Evolutionary conservation across 2,113 vertebrate genomes (phyloP).

Genomic region (Syrmaticus mikado): DNA sequence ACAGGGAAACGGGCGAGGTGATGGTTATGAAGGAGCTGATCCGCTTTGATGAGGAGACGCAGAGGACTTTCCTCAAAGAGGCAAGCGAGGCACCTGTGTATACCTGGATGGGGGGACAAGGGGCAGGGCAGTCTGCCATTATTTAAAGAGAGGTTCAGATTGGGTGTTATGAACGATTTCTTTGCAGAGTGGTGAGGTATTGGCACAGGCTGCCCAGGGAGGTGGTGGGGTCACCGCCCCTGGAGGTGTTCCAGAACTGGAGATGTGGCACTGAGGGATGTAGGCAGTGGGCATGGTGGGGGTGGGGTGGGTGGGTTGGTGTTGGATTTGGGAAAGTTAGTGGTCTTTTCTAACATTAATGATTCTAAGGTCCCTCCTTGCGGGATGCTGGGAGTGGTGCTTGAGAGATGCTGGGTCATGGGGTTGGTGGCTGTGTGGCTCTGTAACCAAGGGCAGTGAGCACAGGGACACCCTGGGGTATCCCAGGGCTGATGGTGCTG

Average conservation of each 20-base stretch:
- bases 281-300: too few relatives aligned
- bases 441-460: not conserved
- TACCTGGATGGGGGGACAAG: not conserved
- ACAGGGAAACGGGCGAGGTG: slow-evolving; percentile 94
- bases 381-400: not conserved
- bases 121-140: not conserved
- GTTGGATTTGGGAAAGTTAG: too few relatives aligned
- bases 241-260: too few relatives aligned
- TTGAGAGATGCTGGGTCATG: not conserved
- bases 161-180: too few relatives aligned
- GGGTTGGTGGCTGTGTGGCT: not conserved
- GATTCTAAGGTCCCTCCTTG: too few relatives aligned
- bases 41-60: slow-evolving; percentile 95
- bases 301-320: too few relatives aligned
- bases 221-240: too few relatives aligned
- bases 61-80: slow-evolving; percentile 96
- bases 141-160: too few relatives aligned
- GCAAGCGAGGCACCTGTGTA: slow-evolving; percentile 54
- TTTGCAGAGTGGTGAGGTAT: too few relatives aligned
- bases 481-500: not conserved
- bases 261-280: too few relatives aligned
- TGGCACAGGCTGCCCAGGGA: too few relatives aligned
- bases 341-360: too few relatives aligned
- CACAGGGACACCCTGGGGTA: accelerated
- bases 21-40: slow-evolving; percentile 99